These are phyloP conservation scores for Lycia hirtaria DNA, from an alignment of 2,888 invertebrate species.

Conservation along the genomic window DNA sequence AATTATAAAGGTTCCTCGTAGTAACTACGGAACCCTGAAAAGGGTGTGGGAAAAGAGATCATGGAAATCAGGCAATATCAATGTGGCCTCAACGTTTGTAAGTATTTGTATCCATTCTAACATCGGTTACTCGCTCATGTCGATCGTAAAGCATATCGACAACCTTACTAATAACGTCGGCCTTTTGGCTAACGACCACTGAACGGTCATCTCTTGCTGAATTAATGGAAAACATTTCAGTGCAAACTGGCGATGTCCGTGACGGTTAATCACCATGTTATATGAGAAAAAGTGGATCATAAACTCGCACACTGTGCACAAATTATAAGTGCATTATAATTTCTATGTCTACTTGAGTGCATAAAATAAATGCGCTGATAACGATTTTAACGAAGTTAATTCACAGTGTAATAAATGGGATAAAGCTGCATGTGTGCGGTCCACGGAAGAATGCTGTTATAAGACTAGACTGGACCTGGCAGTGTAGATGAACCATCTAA, in stretches of 20 bases:
- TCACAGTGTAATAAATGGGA: constrained; percentile 59
- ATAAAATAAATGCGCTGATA: constrained; percentile 63
- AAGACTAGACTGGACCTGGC: constrained; percentile 13
- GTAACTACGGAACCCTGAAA: too few species aligned
- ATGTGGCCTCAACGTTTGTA: constrained; percentile 29
- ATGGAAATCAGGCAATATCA: too few species aligned
- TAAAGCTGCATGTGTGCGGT: constrained; percentile 56
- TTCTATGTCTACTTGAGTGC: constrained; percentile 56
- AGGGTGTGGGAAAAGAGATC: too few species aligned
- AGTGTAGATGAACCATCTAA: not conserved
- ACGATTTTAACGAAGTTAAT: constrained; percentile 65
- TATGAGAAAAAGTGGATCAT: constrained; percentile 51
- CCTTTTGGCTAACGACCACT: constrained; percentile 57
- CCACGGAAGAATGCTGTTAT: constrained; percentile 32
- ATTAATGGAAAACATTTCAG: constrained; percentile 52
- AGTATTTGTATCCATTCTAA: not conserved
- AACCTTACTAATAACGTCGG: constrained; percentile 57
- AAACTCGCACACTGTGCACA: constrained; percentile 49
- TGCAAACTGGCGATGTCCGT: constrained; percentile 47
- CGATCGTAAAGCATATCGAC: constrained; percentile 47
- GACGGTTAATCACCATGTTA: constrained; percentile 54
- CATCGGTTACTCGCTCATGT: constrained; percentile 4
- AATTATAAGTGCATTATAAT: constrained; percentile 69
- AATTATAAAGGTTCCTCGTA: too few species aligned
- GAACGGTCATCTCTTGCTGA: constrained; percentile 38